Conservation (phyloP, 2,888 invertebrate species). For the Clepsis dumicolana region DNA sequence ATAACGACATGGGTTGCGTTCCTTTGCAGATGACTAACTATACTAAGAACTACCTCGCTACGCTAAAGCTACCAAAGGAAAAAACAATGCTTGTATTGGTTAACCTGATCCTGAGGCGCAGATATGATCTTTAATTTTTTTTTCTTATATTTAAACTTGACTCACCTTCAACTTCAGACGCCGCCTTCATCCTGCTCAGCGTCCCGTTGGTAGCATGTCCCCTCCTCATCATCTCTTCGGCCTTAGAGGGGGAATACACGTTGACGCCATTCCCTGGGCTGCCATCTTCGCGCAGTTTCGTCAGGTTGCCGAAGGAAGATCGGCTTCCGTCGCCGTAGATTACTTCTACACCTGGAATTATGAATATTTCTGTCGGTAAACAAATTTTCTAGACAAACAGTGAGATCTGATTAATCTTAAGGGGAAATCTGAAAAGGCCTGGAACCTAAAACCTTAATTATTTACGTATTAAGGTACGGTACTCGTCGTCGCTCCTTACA, state of each 20-base stretch:
- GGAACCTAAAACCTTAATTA: too few species aligned
- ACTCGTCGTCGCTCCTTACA: too few species aligned
- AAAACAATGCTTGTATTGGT: too few species aligned
- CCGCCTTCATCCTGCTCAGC: slow-evolving; percentile 75
- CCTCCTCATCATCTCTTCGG: slow-evolving; percentile 73
- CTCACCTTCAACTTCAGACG: slow-evolving; percentile 74
- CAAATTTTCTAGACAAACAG: background rate
- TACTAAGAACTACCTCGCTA: too few species aligned
- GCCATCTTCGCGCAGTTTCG: slow-evolving; percentile 73
- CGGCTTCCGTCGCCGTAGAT: slow-evolving; percentile 79
- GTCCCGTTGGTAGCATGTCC: slow-evolving; percentile 69
- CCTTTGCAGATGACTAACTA: too few species aligned
- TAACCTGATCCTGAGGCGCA: too few species aligned
- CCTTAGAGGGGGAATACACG: slow-evolving; percentile 78
- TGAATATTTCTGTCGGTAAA: background rate
- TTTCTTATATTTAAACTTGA: background rate
- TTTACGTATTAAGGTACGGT: too few species aligned
- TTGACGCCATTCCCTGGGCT: slow-evolving; percentile 73
- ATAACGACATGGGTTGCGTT: too few species aligned
- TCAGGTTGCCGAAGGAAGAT: slow-evolving; percentile 74
- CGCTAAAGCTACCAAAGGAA: too few species aligned
- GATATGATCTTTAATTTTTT: too few species aligned
- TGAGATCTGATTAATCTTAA: too few species aligned
- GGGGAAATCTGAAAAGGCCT: too few species aligned
- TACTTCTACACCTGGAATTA: slow-evolving; percentile 74